phyloP scores from a whole-genome alignment of 2,888 invertebrate genomes.

The Anthoptus insignis region DNA sequence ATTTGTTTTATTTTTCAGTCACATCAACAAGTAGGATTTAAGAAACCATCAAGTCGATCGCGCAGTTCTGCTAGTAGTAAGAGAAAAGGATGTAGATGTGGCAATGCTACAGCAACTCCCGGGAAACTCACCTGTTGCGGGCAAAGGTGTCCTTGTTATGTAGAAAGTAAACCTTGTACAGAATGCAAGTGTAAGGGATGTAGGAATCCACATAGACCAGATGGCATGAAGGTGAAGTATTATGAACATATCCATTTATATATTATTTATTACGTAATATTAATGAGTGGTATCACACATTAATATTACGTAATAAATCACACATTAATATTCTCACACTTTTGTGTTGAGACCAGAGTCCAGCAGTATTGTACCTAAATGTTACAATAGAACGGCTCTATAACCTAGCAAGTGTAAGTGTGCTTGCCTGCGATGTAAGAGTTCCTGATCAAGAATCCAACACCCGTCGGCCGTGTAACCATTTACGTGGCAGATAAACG shows the following conservation, averaged over 20 bases:
- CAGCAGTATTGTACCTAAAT: no score
- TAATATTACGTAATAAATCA: no score
- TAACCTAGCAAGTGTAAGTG: no score
- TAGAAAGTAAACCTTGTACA: constrained; percentile 95
- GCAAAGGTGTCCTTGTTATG: constrained; percentile 97
- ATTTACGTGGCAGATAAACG: no score
- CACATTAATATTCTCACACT: no score
- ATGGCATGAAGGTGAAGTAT: constrained; percentile 91
- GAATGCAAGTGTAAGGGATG: constrained; percentile 98
- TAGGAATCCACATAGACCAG: constrained; percentile 95
- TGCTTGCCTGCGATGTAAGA: no score
- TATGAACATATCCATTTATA: background rate
- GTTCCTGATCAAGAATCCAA: no score
- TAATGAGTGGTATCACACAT: no score
- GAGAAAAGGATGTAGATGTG: constrained; percentile 95
- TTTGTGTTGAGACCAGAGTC: no score
- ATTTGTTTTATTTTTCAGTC: constrained; percentile 63
- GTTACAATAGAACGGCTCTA: no score
- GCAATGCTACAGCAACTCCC: constrained; percentile 95
- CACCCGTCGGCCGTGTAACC: no score
- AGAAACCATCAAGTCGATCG: constrained; percentile 80
- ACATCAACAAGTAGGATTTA: constrained; percentile 76
- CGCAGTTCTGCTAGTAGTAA: constrained; percentile 80
- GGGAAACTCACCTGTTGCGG: constrained; percentile 98
- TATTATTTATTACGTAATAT: no score